These are phyloP conservation scores for Enoplosus armatus DNA, from an alignment of 2,797 vertebrate genomes.

Conservation along the genomic window DNA sequence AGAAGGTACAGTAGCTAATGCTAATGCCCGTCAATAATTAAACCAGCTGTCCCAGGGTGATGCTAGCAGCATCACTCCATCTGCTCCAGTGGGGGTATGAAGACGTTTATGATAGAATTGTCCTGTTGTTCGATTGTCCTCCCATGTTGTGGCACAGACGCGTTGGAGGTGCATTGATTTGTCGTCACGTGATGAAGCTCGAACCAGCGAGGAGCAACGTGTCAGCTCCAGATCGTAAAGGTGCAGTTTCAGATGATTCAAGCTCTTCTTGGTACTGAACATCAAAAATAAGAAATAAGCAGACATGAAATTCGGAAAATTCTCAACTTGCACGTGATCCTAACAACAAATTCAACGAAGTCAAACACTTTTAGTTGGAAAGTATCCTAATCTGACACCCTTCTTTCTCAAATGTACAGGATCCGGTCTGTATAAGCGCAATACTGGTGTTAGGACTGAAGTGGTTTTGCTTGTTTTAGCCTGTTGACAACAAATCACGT, in stretches of 20 bases:
- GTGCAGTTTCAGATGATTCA: background rate
- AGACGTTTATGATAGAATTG: conserved; percentile 34
- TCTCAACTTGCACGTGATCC: too few species aligned
- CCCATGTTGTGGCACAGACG: conserved; percentile 24
- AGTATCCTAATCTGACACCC: too few species aligned
- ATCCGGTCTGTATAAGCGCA: too few species aligned
- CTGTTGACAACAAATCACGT: too few species aligned
- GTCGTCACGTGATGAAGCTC: background rate
- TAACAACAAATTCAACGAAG: too few species aligned
- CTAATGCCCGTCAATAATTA: conserved; percentile 76
- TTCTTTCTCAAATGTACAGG: too few species aligned
- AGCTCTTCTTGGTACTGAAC: too few species aligned
- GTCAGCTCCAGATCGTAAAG: background rate
- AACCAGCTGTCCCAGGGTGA: conserved; percentile 41
- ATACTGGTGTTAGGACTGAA: too few species aligned
- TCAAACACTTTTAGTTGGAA: too few species aligned
- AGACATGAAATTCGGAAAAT: too few species aligned
- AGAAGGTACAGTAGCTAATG: conserved; percentile 59
- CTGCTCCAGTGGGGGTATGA: conserved; percentile 48
- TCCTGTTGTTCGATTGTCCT: conserved; percentile 29
- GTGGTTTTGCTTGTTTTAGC: too few species aligned
- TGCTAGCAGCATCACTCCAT: conserved; percentile 44
- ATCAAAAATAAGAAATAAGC: too few species aligned
- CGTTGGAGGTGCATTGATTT: background rate
- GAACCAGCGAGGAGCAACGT: background rate